Evolutionary conservation across 2,888 invertebrate species (phyloP).

Genomic region (Dasypolia templi): DNA sequence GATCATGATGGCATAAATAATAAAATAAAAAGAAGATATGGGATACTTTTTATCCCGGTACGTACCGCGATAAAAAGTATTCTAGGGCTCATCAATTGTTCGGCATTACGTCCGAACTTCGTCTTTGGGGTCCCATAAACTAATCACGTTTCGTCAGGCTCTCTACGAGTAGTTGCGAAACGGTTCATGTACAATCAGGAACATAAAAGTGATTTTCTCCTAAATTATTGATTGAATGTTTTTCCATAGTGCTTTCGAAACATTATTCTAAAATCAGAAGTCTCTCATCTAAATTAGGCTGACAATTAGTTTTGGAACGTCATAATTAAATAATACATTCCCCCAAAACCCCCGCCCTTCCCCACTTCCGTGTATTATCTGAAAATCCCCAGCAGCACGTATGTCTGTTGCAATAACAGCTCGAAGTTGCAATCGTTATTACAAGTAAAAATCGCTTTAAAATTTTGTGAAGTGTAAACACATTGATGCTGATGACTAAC

Average conservation of each 20-base stretch:
- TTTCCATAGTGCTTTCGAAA: too few relatives aligned
- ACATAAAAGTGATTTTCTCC: background rate
- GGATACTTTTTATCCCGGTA: background rate
- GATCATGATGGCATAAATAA: too few relatives aligned
- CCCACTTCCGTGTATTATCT: background rate
- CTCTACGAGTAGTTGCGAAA: background rate
- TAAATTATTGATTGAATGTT: background rate
- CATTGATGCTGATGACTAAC: background rate
- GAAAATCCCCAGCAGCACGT: background rate
- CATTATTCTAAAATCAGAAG: background rate
- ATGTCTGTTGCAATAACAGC: background rate
- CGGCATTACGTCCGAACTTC: background rate
- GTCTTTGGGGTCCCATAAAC: conserved; percentile 9
- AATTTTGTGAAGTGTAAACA: background rate
- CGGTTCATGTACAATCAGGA: background rate
- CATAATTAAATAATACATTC: background rate
- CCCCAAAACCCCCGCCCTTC: background rate
- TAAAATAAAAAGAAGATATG: background rate
- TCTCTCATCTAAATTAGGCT: background rate
- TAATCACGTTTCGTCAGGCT: conserved; percentile 19
- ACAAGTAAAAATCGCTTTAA: background rate
- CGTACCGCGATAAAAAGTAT: too few relatives aligned
- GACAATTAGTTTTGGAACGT: background rate
- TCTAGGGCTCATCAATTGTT: conserved; percentile 11
- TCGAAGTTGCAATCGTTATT: background rate